Evolutionary conservation across 2,797 vertebrate species (phyloP).

Genomic region (Sandelia bainsii): DNA sequence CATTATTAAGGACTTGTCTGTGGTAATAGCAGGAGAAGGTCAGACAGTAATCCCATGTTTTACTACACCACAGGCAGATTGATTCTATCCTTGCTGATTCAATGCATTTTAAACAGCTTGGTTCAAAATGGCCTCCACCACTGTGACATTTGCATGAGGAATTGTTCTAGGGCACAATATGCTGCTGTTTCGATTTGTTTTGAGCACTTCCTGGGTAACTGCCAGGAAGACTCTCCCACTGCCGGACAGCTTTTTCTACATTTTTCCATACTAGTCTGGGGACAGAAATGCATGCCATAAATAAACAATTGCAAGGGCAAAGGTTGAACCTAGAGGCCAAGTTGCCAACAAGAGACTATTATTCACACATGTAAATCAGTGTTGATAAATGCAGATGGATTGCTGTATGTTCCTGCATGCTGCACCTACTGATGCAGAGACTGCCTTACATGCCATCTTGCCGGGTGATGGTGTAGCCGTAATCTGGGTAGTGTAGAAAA

Average conservation of each 20-base stretch:
- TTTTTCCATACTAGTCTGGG: slow-evolving; percentile 23
- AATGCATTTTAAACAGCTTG: slow-evolving; percentile 83
- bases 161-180: slow-evolving; percentile 72
- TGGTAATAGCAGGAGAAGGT: slow-evolving; percentile 77
- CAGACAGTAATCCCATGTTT: slow-evolving; percentile 81
- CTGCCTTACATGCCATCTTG: slow-evolving; percentile 96
- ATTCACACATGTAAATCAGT: slow-evolving; percentile 41
- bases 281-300: slow-evolving; percentile 6
- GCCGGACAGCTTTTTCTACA: slow-evolving; percentile 28
- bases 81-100: slow-evolving; percentile 79
- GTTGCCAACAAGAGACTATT: slow-evolving; percentile 4
- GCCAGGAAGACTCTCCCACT: slow-evolving; percentile 51
- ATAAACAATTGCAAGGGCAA: slow-evolving; percentile 20
- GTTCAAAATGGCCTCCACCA: slow-evolving; percentile 76
- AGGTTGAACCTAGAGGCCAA: slow-evolving; percentile 25
- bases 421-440: slow-evolving; percentile 1
- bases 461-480: slow-evolving; percentile 94
- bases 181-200: slow-evolving; percentile 66
- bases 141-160: slow-evolving; percentile 78
- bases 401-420: neutral
- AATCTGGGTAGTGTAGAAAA: slow-evolving; percentile 93
- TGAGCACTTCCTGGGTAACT: slow-evolving; percentile 46
- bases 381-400: slow-evolving; percentile 15
- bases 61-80: slow-evolving; percentile 78
- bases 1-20: slow-evolving; percentile 64